phyloP scores from a whole-genome alignment of 2,888 invertebrate genomes.

The Synergus laeviventris region DNA sequence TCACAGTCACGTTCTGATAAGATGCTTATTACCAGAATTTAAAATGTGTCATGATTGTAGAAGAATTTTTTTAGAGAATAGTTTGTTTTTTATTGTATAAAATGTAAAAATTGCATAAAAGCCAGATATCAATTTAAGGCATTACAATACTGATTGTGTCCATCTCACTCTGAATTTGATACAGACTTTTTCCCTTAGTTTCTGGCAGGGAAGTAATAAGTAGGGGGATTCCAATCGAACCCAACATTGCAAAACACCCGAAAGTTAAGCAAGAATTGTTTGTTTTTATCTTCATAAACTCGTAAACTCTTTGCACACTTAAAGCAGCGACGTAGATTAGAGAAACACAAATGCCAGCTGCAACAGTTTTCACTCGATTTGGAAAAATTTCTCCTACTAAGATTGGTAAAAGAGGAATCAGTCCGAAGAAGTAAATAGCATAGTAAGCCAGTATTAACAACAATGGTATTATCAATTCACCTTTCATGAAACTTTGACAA shows the following conservation, averaged over 20 bases:
- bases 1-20: neutral
- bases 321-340: conserved; percentile 53
- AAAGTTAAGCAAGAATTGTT: conserved; percentile 55
- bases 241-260: conserved; percentile 51
- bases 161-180: conserved; percentile 55
- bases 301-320: conserved; percentile 48
- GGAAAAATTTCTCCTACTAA: conserved; percentile 58
- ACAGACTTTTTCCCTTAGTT: conserved; percentile 50
- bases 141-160: conserved; percentile 41
- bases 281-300: conserved; percentile 40
- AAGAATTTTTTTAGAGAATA: neutral
- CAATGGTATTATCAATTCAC: conserved; percentile 41
- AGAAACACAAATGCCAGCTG: conserved; percentile 50
- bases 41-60: neutral
- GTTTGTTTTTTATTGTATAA: neutral
- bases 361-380: conserved; percentile 52
- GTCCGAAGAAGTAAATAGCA: conserved; percentile 54
- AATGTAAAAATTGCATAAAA: neutral
- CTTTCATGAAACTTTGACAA: neutral
- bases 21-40: neutral
- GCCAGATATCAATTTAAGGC: neutral
- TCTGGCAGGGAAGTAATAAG: conserved; percentile 52
- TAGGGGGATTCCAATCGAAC: conserved; percentile 54
- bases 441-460: conserved; percentile 54
- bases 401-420: conserved; percentile 57